phyloP scores from a whole-genome alignment of 1,140 invertebrate genomes.

The Cataglyphis hispanica region DNA sequence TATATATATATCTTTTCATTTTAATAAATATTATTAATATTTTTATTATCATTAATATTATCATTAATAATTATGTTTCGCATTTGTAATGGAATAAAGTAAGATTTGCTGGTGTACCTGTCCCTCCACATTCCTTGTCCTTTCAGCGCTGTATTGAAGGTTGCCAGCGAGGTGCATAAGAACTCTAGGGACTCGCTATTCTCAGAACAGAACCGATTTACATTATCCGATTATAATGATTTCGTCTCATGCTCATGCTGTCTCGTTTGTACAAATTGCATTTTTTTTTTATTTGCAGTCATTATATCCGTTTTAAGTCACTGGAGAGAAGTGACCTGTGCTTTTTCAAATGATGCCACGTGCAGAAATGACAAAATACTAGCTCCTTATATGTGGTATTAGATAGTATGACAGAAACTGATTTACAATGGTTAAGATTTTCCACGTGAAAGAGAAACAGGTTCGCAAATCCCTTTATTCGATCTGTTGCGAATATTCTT shows the following conservation, averaged over 20 bases:
- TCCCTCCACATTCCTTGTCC: conserved; percentile 88
- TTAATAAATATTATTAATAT: conserved; percentile 16
- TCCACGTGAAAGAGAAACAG: not conserved
- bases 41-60: not conserved
- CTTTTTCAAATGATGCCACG: not conserved
- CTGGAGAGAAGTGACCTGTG: not conserved
- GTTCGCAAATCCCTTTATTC: not conserved
- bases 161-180: conserved; percentile 86
- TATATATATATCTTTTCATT: not conserved
- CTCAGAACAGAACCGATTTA: conserved; percentile 85
- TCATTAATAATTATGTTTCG: not conserved
- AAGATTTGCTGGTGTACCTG: conserved; percentile 83
- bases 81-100: not conserved
- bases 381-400: too few species aligned
- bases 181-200: conserved; percentile 86
- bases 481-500: not conserved
- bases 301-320: not conserved
- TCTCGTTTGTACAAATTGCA: conserved; percentile 63
- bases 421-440: conserved; percentile 26
- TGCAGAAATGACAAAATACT: conserved; percentile 6
- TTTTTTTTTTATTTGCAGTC: not conserved
- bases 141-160: conserved; percentile 85
- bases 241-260: conserved; percentile 79
- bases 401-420: too few species aligned
- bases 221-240: conserved; percentile 79